Evolutionary conservation across 2,797 vertebrate species (phyloP).

Genomic region (Thamnophis elegans): DNA sequence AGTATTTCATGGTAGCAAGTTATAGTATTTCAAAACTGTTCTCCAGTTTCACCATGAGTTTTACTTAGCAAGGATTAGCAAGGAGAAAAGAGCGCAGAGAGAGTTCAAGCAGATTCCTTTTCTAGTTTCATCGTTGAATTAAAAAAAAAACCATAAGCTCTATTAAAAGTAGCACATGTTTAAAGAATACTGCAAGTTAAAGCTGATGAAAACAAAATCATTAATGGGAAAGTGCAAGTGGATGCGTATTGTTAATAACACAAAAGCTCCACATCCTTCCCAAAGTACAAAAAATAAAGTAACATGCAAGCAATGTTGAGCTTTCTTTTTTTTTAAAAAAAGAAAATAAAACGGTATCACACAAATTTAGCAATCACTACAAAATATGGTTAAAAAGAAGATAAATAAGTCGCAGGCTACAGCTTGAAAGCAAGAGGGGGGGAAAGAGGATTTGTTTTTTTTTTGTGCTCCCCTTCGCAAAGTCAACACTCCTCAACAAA

Average conservation of each 20-base stretch:
- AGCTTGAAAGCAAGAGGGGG: conserved; percentile 84
- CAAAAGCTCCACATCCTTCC: conserved; percentile 66
- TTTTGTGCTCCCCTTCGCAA: conserved; percentile 81
- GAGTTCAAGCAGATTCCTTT: conserved; percentile 50
- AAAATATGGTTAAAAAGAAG: conserved; percentile 74
- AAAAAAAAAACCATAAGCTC: conserved; percentile 45
- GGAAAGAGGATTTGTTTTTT: conserved; percentile 64
- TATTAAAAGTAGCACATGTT: conserved; percentile 31
- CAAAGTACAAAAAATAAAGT: conserved; percentile 51
- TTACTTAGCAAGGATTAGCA: conserved; percentile 57
- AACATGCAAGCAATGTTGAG: conserved; percentile 77
- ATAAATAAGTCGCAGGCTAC: conserved; percentile 76
- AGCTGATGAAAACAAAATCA: conserved; percentile 46
- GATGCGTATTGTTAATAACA: conserved; percentile 64
- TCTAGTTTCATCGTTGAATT: conserved; percentile 40
- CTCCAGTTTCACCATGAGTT: conserved; percentile 37
- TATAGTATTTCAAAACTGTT: conserved; percentile 24
- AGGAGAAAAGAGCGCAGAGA: conserved; percentile 41
- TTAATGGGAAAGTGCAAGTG: conserved; percentile 68
- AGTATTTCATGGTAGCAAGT: not conserved
- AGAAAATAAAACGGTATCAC: conserved; percentile 67
- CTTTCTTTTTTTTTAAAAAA: conserved; percentile 62
- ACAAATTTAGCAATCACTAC: conserved; percentile 82
- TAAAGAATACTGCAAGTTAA: conserved; percentile 47
- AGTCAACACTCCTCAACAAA: conserved; percentile 80